A percentile compares a stretch with the other conserved stretches of the same genome.
These are phyloP conservation scores for Scortum barcoo DNA, from an alignment of 2,113 vertebrate genomes.

Conservation along the genomic window DNA sequence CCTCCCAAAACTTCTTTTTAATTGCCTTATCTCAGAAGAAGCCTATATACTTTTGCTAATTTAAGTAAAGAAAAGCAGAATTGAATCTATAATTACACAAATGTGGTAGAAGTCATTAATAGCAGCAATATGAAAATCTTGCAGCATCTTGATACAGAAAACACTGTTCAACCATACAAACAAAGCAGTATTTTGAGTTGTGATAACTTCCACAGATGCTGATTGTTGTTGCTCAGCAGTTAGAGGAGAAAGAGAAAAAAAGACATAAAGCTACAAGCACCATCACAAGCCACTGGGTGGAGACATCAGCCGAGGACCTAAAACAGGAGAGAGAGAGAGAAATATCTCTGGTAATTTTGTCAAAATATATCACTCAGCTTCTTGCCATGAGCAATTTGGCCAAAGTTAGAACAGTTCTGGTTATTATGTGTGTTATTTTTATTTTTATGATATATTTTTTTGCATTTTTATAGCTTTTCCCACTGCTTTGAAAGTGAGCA, in stretches of 20 bases:
- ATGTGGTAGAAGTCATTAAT: neutral
- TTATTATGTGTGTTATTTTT: no score
- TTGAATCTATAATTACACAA: neutral
- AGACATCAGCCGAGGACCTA: conserved; percentile 46
- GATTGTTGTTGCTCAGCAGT: neutral
- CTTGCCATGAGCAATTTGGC: no score
- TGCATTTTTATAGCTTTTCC: no score
- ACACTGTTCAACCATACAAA: neutral
- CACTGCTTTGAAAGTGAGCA: no score
- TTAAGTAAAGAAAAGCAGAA: neutral
- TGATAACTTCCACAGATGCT: neutral
- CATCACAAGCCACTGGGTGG: conserved; percentile 38
- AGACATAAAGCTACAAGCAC: conserved; percentile 28
- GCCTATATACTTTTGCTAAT: neutral
- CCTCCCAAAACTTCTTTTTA: neutral
- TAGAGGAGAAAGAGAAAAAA: conserved; percentile 24
- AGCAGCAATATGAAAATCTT: neutral
- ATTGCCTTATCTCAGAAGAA: neutral
- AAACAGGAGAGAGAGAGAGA: no score
- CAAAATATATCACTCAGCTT: no score
- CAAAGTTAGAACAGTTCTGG: neutral
- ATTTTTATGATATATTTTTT: no score
- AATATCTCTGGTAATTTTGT: no score
- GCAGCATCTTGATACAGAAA: neutral
- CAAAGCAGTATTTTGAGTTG: neutral